Percentiles rank a stretch among this genome's conserved stretches.
phyloP scores from a whole-genome alignment of 2,888 invertebrate species.

The Agonopterix subpropinquella region DNA sequence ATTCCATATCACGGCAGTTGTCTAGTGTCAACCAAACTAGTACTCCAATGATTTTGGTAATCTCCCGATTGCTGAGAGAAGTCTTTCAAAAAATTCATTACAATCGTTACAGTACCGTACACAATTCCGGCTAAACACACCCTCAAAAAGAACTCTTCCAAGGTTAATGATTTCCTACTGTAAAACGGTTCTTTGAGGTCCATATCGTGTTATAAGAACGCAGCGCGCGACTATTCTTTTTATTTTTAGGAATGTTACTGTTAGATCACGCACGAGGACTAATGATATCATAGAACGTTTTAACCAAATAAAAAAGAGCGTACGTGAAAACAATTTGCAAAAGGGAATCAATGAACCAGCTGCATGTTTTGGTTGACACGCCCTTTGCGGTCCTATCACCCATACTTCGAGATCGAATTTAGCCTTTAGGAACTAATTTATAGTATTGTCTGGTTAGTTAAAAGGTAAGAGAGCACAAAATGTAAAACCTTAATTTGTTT shows the following conservation, averaged over 20 bases:
- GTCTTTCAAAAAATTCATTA: too few relatives aligned
- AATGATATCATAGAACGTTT: slow-evolving; percentile 25
- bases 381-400: not conserved
- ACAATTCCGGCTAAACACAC: slow-evolving; percentile 32
- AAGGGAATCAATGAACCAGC: slow-evolving; percentile 25
- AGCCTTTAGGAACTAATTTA: not conserved
- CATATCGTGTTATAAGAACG: not conserved
- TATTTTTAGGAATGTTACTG: too few relatives aligned
- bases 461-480: not conserved
- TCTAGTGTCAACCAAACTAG: too few relatives aligned
- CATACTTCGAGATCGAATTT: not conserved
- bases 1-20: too few relatives aligned
- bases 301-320: slow-evolving; percentile 42
- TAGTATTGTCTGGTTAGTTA: not conserved
- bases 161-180: slow-evolving; percentile 8
- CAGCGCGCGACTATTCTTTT: too few relatives aligned
- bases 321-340: slow-evolving; percentile 41
- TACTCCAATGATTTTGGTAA: too few relatives aligned
- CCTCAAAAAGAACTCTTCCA: slow-evolving; percentile 29
- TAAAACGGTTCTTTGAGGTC: not conserved
- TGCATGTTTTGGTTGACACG: not conserved
- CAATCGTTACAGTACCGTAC: slow-evolving; percentile 10
- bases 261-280: too few relatives aligned
- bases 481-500: not conserved
- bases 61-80: too few relatives aligned